Evolutionary conservation across 2,113 vertebrate genomes (phyloP).

Genomic region (Lepidothrix coronata): DNA sequence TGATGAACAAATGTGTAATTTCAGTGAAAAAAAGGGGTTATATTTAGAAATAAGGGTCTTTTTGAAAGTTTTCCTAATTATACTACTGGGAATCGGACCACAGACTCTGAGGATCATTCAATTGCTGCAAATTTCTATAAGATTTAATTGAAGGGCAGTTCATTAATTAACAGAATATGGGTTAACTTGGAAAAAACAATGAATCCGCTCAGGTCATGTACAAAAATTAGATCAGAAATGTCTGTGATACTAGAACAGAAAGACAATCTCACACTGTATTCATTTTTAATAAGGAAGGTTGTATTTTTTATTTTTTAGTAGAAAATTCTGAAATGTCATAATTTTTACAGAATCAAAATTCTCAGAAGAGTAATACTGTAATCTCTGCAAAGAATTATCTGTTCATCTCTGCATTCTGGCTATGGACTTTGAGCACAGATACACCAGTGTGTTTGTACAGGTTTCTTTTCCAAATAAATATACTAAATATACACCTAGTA

Average conservation of each 20-base stretch:
- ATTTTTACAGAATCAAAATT: neutral
- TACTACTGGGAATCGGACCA: neutral
- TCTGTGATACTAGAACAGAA: neutral
- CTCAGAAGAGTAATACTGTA: neutral
- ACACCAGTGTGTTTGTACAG: neutral
- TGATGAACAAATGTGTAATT: neutral
- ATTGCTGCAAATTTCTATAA: neutral
- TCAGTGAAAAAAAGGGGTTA: neutral
- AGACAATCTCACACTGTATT: neutral
- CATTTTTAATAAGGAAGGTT: neutral
- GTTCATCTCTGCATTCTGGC: neutral
- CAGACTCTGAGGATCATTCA: neutral
- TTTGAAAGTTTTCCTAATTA: neutral
- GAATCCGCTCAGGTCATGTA: neutral
- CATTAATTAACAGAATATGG: neutral
- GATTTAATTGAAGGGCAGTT: neutral
- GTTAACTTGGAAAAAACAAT: neutral
- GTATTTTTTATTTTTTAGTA: neutral
- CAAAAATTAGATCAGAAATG: neutral
- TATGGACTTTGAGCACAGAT: neutral
- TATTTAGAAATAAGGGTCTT: neutral
- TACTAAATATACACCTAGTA: neutral
- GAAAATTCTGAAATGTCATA: neutral
- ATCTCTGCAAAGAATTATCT: neutral
- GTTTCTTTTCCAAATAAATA: neutral